Evolutionary conservation across 2,113 vertebrate species (phyloP), one percentile per base, ranked within the genome.

Genomic region (Malurus elegans): DNA sequence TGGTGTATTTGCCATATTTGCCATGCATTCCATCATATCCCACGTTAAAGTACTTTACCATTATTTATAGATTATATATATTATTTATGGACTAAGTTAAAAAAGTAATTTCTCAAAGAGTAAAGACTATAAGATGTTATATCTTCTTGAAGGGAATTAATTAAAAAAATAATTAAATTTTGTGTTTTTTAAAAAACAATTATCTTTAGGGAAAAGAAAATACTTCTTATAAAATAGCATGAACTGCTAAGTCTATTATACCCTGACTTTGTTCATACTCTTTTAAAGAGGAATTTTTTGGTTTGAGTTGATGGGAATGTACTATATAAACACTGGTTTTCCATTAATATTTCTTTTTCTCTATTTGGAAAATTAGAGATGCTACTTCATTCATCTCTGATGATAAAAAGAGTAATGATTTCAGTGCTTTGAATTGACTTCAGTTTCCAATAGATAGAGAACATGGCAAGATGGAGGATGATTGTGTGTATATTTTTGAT

Each of bases 1-100:
- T 62, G 23, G 9, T 0, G 0, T 23, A 15, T 74, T 89, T 91
- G 29, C 34, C 18, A 3, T 80, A 14, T 57, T 47, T 79, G 10
- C 20, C 21, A 16, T 21, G 7, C 40, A n/a, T 38, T 86, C 19
- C 3, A 19, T 45, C 25, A n/a, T 74, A 71, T 12, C 16, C 17
- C 38, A 38, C 28, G 45, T 60, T 71, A 45, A 58, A 64, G 5
- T 48, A 75, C 1, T 1, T 86, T 71, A 45, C 29, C 8, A 42
- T 57, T 61, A 45, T 64, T 67, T 71, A 58, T 42, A 44, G 26
- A 38, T 38, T 10, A 38, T 38, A 38, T 38, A 38, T 38, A 42
- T 57, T 61, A 45, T 64, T 67, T 71, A 58, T 42, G 40, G 26
- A 40, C 20, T 61, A 50, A 78, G 8, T 51, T 47, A 72, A 62